These are phyloP conservation scores for Paralvinella palmiformis DNA, from an alignment of 1,140 invertebrate genomes.

Conservation along the genomic window DNA sequence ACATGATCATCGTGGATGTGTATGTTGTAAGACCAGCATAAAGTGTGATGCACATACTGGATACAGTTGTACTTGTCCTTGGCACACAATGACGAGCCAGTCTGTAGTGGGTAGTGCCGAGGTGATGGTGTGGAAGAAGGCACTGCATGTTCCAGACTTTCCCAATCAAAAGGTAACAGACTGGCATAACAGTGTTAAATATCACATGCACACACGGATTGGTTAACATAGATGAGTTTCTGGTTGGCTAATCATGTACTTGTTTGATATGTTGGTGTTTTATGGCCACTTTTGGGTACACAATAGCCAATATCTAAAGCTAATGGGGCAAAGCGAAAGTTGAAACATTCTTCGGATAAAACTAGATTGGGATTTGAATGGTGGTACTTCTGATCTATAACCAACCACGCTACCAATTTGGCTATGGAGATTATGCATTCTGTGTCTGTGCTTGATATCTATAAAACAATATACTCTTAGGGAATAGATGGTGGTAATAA, in stretches of 20 bases:
- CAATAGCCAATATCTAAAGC: not conserved
- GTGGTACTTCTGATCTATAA: no score
- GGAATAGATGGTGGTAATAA: no score
- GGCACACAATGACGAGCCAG: not conserved
- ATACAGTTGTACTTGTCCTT: constrained; percentile 5
- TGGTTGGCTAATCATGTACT: not conserved
- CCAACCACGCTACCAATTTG: no score
- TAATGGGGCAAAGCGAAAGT: not conserved
- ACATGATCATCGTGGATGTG: no score
- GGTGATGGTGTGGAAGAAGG: constrained; percentile 29
- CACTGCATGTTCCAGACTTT: constrained; percentile 28
- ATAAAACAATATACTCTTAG: no score
- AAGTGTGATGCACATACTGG: constrained; percentile 25
- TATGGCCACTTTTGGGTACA: not conserved
- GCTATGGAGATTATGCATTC: no score
- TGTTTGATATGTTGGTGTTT: not conserved
- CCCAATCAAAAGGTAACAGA: constrained; percentile 32
- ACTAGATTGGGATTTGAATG: not conserved
- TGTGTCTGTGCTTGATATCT: no score
- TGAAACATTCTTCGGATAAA: not conserved
- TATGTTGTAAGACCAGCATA: no score
- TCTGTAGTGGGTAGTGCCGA: constrained; percentile 22
- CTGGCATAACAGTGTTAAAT: not conserved
- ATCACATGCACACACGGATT: not conserved
- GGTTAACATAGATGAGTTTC: not conserved